phyloP scores from a whole-genome alignment of 1,140 invertebrate genomes.

The Meloidogyne floridensis region DNA sequence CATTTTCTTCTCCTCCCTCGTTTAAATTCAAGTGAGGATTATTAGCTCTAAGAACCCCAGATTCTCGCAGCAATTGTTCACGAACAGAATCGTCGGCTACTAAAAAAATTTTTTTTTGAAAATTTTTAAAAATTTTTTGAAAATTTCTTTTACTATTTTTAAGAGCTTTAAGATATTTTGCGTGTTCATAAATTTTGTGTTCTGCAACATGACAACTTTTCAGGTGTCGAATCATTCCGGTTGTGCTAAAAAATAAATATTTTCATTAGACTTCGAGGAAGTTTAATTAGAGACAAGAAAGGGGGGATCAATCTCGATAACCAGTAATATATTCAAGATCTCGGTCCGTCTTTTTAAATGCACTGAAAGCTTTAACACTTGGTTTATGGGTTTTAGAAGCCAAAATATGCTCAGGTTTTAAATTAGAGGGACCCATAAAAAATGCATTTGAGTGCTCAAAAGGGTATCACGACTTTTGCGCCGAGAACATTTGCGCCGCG shows the following conservation, averaged over 20 bases:
- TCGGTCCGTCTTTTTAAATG: no score
- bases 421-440: no score
- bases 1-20: neutral
- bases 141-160: conserved; percentile 39
- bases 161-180: conserved; percentile 35
- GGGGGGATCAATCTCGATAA: no score
- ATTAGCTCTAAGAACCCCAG: neutral
- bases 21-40: neutral
- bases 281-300: no score
- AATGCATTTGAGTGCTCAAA: no score
- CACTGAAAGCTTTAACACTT: no score
- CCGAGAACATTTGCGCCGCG: no score
- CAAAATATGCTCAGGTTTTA: no score
- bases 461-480: no score
- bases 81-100: neutral
- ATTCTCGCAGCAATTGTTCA: neutral
- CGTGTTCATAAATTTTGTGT: conserved; percentile 37
- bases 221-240: conserved; percentile 48
- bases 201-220: conserved; percentile 45
- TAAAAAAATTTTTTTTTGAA: neutral
- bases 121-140: neutral
- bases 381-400: no score
- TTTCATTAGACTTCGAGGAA: no score
- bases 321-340: no score
- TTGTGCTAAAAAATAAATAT: conserved; percentile 32